phyloP scores from a whole-genome alignment of 1,140 invertebrate genomes.

The Scaptomyza hsui region DNA sequence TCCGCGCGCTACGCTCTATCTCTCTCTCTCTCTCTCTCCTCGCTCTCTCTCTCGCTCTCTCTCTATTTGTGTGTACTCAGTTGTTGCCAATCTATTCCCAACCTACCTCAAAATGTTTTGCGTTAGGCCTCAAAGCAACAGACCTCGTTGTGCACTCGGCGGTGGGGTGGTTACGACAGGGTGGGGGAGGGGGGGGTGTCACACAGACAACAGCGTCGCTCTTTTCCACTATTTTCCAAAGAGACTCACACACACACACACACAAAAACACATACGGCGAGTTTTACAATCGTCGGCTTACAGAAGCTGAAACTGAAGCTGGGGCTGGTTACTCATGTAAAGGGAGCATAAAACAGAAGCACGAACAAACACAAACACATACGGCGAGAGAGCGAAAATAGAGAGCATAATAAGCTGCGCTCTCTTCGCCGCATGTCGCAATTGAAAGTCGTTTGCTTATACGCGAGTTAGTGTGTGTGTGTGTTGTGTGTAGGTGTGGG shows the following conservation, averaged over 20 bases:
- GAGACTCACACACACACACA: constrained; percentile 31
- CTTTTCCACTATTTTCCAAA: constrained; percentile 79
- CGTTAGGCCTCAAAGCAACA: constrained; percentile 81
- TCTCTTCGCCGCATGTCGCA: constrained; percentile 72
- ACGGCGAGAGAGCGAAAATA: not conserved
- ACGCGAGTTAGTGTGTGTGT: constrained; percentile 5
- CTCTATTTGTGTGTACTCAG: constrained; percentile 54
- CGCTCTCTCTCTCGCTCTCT: constrained; percentile 1
- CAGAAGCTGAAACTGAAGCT: constrained; percentile 60
- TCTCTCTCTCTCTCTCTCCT: constrained; percentile 7
- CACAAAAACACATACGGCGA: constrained; percentile 17
- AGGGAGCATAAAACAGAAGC: constrained; percentile 25
- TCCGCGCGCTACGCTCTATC: constrained; percentile 49
- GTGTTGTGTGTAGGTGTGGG: constrained; percentile 23
- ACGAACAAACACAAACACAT: too few species aligned
- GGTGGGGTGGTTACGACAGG: constrained; percentile 8
- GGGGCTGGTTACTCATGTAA: constrained; percentile 75
- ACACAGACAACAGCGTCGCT: constrained; percentile 47
- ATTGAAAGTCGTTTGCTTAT: constrained; percentile 68
- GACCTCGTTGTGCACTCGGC: constrained; percentile 59
- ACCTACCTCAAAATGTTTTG: constrained; percentile 84
- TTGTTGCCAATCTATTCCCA: constrained; percentile 83
- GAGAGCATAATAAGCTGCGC: constrained; percentile 33
- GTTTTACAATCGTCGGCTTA: constrained; percentile 44
- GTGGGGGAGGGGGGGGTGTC: not conserved